Conservation (phyloP, 2,888 invertebrate genomes). For the Apotomis turbidana region DNA sequence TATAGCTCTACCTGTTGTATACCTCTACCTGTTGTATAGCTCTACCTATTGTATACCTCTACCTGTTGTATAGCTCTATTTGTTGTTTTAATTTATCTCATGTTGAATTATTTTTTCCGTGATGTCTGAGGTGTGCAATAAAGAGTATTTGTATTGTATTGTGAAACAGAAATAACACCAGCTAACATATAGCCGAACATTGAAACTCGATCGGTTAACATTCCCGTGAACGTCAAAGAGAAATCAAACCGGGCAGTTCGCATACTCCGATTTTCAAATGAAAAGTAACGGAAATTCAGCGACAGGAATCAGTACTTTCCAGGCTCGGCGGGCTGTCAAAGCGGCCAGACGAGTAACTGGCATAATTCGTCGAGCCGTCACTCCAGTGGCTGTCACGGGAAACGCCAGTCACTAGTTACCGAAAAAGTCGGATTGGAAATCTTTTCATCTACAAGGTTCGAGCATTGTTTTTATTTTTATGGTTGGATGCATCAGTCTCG, state of each 20-base stretch:
- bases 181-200: not conserved
- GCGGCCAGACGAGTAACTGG: constrained; percentile 19
- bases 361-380: constrained; percentile 22
- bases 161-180: too few species aligned
- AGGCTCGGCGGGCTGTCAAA: constrained; percentile 19
- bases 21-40: too few species aligned
- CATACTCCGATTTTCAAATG: constrained; percentile 17
- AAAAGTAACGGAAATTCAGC: constrained; percentile 11
- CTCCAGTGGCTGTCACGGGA: constrained; percentile 15
- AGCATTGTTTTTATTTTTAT: not conserved
- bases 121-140: too few species aligned
- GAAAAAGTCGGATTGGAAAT: not conserved
- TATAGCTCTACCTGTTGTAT: too few species aligned
- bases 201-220: not conserved
- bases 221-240: constrained; percentile 18
- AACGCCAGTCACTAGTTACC: constrained; percentile 2
- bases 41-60: too few species aligned
- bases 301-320: constrained; percentile 17
- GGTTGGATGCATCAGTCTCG: too few species aligned
- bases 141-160: too few species aligned
- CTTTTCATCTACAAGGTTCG: not conserved
- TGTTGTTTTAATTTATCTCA: too few species aligned
- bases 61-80: too few species aligned
- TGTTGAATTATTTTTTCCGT: too few species aligned
- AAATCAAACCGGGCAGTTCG: constrained; percentile 11